These are phyloP conservation scores for Rafetus swinhoei DNA, from an alignment of 2,113 vertebrate species.

Conservation along the genomic window DNA sequence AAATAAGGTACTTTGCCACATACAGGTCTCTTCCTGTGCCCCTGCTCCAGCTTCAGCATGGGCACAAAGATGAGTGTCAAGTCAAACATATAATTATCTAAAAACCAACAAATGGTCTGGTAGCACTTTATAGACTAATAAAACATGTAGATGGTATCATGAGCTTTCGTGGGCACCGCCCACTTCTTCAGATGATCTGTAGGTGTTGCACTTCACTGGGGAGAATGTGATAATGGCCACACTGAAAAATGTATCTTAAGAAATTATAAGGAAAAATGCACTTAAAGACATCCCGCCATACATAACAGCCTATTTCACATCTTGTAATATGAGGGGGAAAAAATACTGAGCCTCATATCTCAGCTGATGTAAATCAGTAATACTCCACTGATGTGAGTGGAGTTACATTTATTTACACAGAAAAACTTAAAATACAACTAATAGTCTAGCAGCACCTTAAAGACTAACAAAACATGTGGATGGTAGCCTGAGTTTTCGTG, in stretches of 20 bases:
- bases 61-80: not conserved
- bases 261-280: not conserved
- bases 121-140: no score
- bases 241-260: not conserved
- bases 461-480: no score
- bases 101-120: no score
- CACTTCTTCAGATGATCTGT: not conserved
- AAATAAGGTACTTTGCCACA: not conserved
- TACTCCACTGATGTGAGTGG: not conserved
- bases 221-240: not conserved
- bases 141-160: no score
- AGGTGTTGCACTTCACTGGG: not conserved
- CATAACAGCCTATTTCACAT: not conserved
- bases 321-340: rapidly evolving
- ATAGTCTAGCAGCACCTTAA: no score
- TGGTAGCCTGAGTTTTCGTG: no score
- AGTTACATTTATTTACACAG: not conserved
- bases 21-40: not conserved
- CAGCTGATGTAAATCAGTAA: not conserved
- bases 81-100: no score
- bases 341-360: not conserved
- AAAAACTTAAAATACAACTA: no score
- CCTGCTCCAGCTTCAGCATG: not conserved
- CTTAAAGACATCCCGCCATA: not conserved
- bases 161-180: no score